These are phyloP conservation scores for Odontamblyopus rebecca DNA, from an alignment of 2,797 vertebrate species.

Conservation along the genomic window DNA sequence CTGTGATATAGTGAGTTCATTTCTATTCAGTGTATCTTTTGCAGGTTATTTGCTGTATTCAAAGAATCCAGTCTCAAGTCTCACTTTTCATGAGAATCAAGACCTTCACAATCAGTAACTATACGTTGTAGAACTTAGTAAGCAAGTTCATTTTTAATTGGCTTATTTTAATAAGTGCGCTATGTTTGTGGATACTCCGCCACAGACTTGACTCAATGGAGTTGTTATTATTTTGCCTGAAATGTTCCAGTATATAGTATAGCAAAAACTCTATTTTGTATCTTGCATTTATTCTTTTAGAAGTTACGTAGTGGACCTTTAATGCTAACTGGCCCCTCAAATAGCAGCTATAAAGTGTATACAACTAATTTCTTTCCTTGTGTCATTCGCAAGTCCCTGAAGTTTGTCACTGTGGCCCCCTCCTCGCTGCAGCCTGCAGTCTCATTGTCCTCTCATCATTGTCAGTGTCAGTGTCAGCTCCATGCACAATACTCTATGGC, in stretches of 20 bases:
- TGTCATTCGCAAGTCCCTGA: conserved; percentile 27
- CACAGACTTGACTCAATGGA: too few species aligned
- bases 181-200: too few species aligned
- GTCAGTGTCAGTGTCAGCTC: conserved; percentile 69
- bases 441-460: conserved; percentile 66
- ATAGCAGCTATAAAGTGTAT: background rate
- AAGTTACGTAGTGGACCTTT: background rate
- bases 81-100: background rate
- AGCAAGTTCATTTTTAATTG: too few species aligned
- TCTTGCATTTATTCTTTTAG: too few species aligned
- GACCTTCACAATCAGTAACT: background rate
- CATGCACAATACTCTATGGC: conserved; percentile 49
- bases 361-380: background rate
- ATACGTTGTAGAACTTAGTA: background rate
- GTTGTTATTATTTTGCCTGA: too few species aligned
- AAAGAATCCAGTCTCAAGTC: background rate
- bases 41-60: background rate
- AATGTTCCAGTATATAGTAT: too few species aligned
- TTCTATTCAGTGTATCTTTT: background rate
- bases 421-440: conserved; percentile 68
- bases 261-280: too few species aligned
- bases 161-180: too few species aligned
- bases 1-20: background rate
- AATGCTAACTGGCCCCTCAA: background rate
- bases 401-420: conserved; percentile 51